A percentile compares a stretch with the other conserved stretches of the same genome.
Conservation (phyloP, 2,888 invertebrate species). For the Tuta absoluta region DNA sequence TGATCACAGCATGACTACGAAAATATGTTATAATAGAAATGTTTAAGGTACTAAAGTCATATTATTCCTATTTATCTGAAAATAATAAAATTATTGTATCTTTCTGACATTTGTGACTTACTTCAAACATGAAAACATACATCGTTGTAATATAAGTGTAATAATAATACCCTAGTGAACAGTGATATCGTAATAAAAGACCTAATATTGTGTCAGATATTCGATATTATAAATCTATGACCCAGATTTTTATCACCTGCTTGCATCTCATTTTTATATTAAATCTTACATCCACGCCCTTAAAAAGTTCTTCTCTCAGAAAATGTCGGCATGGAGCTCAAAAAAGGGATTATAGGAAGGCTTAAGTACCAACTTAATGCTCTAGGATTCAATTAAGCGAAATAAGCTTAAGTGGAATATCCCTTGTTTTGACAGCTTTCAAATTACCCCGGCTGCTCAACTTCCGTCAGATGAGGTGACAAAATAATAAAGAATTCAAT, state of each 20-base stretch:
- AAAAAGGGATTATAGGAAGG: slow-evolving; percentile 76
- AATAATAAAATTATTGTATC: neutral
- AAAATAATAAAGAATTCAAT: slow-evolving; percentile 47
- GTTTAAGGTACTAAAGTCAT: slow-evolving; percentile 20
- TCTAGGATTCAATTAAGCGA: slow-evolving; percentile 79
- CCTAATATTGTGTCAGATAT: slow-evolving; percentile 45
- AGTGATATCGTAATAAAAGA: neutral
- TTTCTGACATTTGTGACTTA: neutral
- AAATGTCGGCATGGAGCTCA: slow-evolving; percentile 73
- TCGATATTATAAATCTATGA: slow-evolving; percentile 29
- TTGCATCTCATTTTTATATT: no score
- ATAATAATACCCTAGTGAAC: neutral
- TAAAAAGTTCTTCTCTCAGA: slow-evolving; percentile 61
- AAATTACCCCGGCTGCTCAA: slow-evolving; percentile 54
- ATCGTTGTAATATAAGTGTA: neutral
- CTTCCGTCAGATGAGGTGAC: slow-evolving; percentile 53
- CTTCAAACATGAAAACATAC: neutral
- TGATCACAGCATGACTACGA: slow-evolving; percentile 48
- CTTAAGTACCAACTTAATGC: slow-evolving; percentile 57
- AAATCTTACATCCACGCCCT: no score
- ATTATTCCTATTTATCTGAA: slow-evolving; percentile 11
- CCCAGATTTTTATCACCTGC: neutral
- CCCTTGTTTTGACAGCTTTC: slow-evolving; percentile 78
- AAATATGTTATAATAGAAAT: slow-evolving; percentile 46
- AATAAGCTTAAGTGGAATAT: slow-evolving; percentile 80